Conservation (phyloP, 2,888 invertebrate genomes). For the Luperina testacea region DNA sequence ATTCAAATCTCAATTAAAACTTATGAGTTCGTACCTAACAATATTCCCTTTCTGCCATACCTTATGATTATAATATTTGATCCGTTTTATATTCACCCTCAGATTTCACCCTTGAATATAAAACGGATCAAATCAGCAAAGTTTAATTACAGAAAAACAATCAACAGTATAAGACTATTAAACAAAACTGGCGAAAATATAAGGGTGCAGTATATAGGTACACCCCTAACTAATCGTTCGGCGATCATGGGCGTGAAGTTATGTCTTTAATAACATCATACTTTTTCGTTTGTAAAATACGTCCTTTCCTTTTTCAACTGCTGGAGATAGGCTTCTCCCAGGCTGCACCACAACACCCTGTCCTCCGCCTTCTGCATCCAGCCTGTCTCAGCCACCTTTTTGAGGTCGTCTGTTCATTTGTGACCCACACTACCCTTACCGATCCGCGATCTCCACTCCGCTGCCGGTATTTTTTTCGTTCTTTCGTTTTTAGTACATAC, state of each 20-base stretch:
- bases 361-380: too few species aligned
- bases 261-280: neutral
- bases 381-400: too few species aligned
- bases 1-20: slow-evolving; percentile 21
- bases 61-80: slow-evolving; percentile 13
- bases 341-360: too few species aligned
- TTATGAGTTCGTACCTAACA: slow-evolving; percentile 26
- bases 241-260: rapidly evolving
- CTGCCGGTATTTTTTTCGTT: too few species aligned
- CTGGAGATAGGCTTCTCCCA: too few species aligned
- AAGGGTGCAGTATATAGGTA: neutral
- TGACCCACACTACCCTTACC: too few species aligned
- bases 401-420: too few species aligned
- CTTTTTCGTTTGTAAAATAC: neutral
- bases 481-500: neutral
- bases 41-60: slow-evolving; percentile 21
- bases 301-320: neutral
- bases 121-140: neutral
- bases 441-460: too few species aligned
- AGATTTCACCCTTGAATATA: slow-evolving; percentile 3
- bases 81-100: too few species aligned
- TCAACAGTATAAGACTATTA: neutral
- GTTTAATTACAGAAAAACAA: neutral
- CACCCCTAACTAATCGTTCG: too few species aligned
- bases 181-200: neutral